Conservation (phyloP, 2,888 invertebrate genomes). For the Drosophila birchii region DNA sequence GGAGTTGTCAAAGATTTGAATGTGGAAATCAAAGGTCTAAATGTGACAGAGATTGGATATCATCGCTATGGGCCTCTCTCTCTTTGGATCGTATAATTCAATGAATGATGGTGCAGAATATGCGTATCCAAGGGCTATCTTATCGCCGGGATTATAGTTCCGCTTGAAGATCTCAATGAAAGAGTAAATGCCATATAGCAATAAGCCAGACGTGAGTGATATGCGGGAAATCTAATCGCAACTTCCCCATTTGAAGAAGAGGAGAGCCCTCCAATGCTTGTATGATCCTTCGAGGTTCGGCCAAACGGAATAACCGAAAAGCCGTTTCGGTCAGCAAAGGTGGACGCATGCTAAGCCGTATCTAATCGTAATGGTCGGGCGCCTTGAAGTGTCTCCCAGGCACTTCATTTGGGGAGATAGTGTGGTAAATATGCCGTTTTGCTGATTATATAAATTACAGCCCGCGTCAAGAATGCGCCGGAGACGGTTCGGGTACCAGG, state of each 20-base stretch:
- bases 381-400: slow-evolving; percentile 48
- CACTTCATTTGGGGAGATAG: slow-evolving; percentile 42
- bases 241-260: slow-evolving; percentile 17
- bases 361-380: slow-evolving; percentile 55
- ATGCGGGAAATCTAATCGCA: slow-evolving; percentile 22
- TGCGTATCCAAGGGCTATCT: slow-evolving; percentile 34
- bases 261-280: slow-evolving; percentile 11
- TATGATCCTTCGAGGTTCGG: slow-evolving; percentile 14
- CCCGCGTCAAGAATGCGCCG: neutral
- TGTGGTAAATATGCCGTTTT: slow-evolving; percentile 19
- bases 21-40: slow-evolving; percentile 58
- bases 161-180: slow-evolving; percentile 31
- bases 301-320: slow-evolving; percentile 12
- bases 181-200: neutral
- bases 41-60: slow-evolving; percentile 29
- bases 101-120: slow-evolving; percentile 43
- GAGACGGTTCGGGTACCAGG: slow-evolving; percentile 8
- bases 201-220: slow-evolving; percentile 24
- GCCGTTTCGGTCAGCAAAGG: slow-evolving; percentile 19
- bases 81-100: slow-evolving; percentile 17
- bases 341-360: slow-evolving; percentile 55
- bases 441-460: slow-evolving; percentile 28
- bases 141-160: slow-evolving; percentile 35
- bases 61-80: neutral
- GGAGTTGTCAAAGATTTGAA: slow-evolving; percentile 28